phyloP scores from a whole-genome alignment of 2,888 invertebrate species.

The Meta bourneti region DNA sequence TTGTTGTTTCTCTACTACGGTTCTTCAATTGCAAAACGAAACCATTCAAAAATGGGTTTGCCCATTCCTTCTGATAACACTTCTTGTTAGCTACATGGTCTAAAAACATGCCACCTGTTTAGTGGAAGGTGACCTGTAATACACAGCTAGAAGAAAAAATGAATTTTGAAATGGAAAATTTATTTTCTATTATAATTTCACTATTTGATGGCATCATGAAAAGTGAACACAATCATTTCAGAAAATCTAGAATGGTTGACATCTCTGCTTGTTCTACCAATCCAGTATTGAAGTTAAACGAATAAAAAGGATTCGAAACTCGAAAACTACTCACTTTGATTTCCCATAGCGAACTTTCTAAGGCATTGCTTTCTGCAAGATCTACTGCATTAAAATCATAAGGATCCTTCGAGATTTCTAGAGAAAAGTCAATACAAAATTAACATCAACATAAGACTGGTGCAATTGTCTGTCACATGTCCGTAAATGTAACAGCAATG shows the following conservation, averaged over 20 bases:
- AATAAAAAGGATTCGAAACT: background rate
- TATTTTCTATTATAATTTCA: no score
- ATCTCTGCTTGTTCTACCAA: background rate
- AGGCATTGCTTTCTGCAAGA: conserved; percentile 89
- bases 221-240: background rate
- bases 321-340: conserved; percentile 82
- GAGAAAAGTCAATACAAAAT: conserved; percentile 47
- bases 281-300: background rate
- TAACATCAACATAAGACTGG: background rate
- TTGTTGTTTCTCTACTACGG: no score
- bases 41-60: no score
- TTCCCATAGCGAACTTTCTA: conserved; percentile 96
- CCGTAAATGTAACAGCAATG: no score
- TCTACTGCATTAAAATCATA: conserved; percentile 91
- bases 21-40: no score
- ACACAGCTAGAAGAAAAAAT: no score
- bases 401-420: conserved; percentile 86
- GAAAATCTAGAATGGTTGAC: background rate
- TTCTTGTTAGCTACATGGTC: no score
- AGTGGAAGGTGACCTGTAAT: no score
- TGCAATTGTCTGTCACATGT: background rate
- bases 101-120: no score
- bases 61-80: no score
- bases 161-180: no score
- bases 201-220: background rate